Evolutionary conservation across 2,888 invertebrate species (phyloP).

Genomic region (Drosophila mimetica): DNA sequence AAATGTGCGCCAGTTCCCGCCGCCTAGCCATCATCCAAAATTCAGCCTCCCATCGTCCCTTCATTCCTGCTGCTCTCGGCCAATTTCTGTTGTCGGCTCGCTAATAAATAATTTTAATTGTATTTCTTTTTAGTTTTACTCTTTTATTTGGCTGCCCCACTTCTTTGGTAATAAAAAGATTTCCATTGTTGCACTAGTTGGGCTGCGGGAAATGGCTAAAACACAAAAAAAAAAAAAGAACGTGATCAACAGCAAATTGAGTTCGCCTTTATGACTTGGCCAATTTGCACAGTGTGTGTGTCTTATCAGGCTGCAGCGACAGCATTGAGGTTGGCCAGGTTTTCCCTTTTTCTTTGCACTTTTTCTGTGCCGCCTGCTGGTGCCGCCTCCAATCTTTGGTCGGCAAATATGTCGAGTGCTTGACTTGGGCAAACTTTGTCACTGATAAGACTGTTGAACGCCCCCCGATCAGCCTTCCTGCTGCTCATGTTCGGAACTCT

Average conservation of each 20-base stretch:
- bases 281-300: conserved; percentile 36
- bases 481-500: conserved; percentile 24
- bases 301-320: conserved; percentile 42
- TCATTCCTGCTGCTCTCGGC: conserved; percentile 5
- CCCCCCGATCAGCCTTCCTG: conserved; percentile 1
- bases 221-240: conserved; percentile 46
- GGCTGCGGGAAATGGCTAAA: conserved; percentile 24
- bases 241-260: conserved; percentile 75
- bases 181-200: conserved; percentile 41
- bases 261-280: conserved; percentile 40
- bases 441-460: conserved; percentile 62
- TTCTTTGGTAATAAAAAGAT: conserved; percentile 55
- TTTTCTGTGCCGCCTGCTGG: conserved; percentile 12
- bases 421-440: conserved; percentile 72
- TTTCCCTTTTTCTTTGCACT: conserved; percentile 22
- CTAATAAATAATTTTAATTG: conserved; percentile 80
- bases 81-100: conserved; percentile 43
- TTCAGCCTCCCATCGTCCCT: conserved; percentile 35
- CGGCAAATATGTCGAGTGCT: conserved; percentile 47
- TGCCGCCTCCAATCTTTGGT: conserved; percentile 35
- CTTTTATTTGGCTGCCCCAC: conserved; percentile 55
- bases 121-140: conserved; percentile 54
- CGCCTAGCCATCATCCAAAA: conserved; percentile 61
- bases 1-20: conserved; percentile 63
- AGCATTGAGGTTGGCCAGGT: conserved; percentile 50